A percentile compares a stretch with the other conserved stretches of the same genome.
Conservation (phyloP, 2,888 invertebrate genomes). For the Sminthurides aquaticus region DNA sequence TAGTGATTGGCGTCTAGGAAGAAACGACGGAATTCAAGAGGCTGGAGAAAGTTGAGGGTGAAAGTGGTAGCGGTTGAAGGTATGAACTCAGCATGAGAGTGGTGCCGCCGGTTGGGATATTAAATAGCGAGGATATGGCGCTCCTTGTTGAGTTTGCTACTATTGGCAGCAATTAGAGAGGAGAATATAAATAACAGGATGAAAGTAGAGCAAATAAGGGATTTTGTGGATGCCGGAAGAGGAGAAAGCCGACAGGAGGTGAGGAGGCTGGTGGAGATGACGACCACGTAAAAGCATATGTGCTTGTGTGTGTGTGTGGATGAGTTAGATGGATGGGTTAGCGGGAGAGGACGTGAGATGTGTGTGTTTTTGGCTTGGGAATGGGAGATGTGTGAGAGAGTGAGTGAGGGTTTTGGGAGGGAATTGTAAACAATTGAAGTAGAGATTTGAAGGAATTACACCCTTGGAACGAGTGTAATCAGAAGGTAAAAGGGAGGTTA, state of each 20-base stretch:
- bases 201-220: background rate
- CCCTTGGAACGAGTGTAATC: background rate
- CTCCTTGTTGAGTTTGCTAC: too few species aligned
- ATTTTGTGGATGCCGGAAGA: background rate
- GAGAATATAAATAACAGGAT: background rate
- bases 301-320: background rate
- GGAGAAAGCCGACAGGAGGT: background rate
- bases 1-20: too few species aligned
- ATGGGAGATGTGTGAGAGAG: background rate
- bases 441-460: background rate
- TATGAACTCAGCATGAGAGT: too few species aligned
- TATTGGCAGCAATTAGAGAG: background rate
- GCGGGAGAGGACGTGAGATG: background rate
- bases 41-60: too few species aligned
- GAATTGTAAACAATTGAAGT: background rate
- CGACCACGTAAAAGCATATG: background rate
- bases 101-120: too few species aligned
- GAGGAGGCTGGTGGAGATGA: background rate
- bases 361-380: too few species aligned
- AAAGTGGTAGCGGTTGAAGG: too few species aligned
- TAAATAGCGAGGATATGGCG: too few species aligned
- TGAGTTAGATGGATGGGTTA: background rate
- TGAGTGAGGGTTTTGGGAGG: background rate
- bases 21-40: too few species aligned
- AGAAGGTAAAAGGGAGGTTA: background rate